These are phyloP conservation scores for Tachystola acroxantha DNA, from an alignment of 2,888 invertebrate genomes.

Conservation along the genomic window DNA sequence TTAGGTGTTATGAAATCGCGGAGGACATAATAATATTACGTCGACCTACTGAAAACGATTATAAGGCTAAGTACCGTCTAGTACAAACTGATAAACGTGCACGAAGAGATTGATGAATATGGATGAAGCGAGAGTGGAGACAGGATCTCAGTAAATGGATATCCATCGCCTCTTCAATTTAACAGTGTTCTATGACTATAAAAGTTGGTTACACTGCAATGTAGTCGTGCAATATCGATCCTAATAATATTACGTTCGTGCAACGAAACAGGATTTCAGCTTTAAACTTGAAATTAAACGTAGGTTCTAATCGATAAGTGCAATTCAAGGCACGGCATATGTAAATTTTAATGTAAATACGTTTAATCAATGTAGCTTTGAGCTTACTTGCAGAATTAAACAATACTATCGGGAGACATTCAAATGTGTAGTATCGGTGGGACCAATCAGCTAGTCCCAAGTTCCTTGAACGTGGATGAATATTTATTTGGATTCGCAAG, in stretches of 20 bases:
- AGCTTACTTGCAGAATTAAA: constrained; percentile 37
- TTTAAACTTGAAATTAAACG: constrained; percentile 12
- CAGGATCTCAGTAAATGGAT: no score
- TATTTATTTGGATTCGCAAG: constrained; percentile 55
- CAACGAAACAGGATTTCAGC: constrained; percentile 5
- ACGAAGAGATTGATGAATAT: no score
- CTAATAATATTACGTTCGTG: constrained; percentile 7
- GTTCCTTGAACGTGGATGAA: constrained; percentile 59
- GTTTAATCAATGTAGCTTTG: constrained; percentile 65
- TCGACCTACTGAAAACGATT: no score
- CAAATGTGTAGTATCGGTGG: constrained; percentile 60
- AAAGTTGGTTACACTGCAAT: background rate
- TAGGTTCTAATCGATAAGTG: constrained; percentile 54
- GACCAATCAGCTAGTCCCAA: constrained; percentile 44
- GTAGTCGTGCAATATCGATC: constrained; percentile 6
- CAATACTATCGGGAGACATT: constrained; percentile 69
- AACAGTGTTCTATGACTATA: no score
- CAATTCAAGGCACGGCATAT: constrained; percentile 68
- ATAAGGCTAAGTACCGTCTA: no score
- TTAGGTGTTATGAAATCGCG: no score
- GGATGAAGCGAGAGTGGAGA: no score
- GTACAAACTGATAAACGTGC: no score
- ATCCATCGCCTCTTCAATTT: no score
- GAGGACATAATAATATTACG: no score
- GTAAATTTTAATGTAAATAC: constrained; percentile 68